phyloP scores from a whole-genome alignment of 2,113 vertebrate genomes.

The Calonectris borealis region DNA sequence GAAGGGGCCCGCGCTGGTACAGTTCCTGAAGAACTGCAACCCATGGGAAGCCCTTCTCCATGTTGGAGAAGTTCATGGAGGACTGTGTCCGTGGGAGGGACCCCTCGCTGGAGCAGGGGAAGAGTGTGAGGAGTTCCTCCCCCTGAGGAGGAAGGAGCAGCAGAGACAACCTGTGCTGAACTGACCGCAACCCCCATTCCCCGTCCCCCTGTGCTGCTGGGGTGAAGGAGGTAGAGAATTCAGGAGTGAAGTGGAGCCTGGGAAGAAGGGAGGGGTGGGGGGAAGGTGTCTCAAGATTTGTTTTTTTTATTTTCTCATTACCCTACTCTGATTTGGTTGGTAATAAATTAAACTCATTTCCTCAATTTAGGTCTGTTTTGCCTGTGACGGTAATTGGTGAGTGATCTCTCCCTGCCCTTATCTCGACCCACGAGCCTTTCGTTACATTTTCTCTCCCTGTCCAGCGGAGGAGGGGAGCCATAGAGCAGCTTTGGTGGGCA shows the following conservation, averaged over 20 bases:
- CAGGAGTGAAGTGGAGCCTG: background rate
- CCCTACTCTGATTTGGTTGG: background rate
- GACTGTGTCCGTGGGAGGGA: background rate
- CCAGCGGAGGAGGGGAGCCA: background rate
- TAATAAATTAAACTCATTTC: background rate
- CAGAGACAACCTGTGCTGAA: background rate
- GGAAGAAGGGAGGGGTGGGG: background rate
- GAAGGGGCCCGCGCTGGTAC: background rate
- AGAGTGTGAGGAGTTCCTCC: background rate
- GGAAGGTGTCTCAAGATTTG: background rate
- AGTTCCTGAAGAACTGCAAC: background rate
- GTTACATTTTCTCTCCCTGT: background rate
- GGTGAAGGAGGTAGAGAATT: background rate
- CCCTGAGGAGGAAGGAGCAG: background rate
- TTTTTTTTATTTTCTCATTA: background rate
- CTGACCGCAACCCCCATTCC: background rate
- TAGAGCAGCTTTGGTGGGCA: background rate
- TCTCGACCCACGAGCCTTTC: background rate
- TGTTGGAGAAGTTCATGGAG: background rate
- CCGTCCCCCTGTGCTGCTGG: rapidly evolving
- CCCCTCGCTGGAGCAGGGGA: too few species aligned
- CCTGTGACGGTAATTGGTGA: background rate
- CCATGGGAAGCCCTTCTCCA: background rate
- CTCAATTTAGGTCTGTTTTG: background rate
- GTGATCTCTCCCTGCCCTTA: background rate